Conservation (phyloP, 2,113 vertebrate species). For the Taurulus bubalis region DNA sequence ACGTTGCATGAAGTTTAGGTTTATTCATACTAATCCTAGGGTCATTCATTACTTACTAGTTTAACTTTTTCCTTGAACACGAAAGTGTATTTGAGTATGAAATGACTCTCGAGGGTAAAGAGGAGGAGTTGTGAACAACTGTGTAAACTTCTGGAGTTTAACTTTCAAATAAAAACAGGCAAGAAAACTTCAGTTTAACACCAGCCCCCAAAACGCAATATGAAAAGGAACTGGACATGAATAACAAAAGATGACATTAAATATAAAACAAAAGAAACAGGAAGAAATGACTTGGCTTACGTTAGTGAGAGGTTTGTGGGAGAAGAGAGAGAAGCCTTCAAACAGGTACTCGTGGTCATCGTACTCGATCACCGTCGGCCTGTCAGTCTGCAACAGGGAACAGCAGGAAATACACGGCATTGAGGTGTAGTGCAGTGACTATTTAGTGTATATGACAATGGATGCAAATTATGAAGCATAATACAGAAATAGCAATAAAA, state of each 20-base stretch:
- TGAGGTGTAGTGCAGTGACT: background rate
- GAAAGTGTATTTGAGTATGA: no score
- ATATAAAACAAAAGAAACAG: no score
- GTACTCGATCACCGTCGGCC: constrained; percentile 97
- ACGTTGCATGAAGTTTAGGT: background rate
- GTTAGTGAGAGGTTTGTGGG: constrained; percentile 92
- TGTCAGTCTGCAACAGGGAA: constrained; percentile 88
- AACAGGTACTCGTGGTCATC: constrained; percentile 99
- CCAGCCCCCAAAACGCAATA: background rate
- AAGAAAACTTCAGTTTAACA: background rate
- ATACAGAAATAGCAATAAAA: background rate
- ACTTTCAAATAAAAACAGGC: no score
- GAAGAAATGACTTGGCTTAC: no score
- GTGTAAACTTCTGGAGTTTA: background rate
- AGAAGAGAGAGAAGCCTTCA: constrained; percentile 98
- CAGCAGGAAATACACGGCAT: background rate
- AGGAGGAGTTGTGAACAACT: background rate
- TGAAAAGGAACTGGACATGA: no score
- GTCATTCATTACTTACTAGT: background rate
- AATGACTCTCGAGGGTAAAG: no score
- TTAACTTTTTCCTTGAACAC: no score
- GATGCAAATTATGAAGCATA: background rate
- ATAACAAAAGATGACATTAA: no score
- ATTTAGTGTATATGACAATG: no score
- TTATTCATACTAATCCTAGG: background rate